Base-by-base conservation (phyloP, 1,140 invertebrate species). In the Penaeus japonicus region DNA sequence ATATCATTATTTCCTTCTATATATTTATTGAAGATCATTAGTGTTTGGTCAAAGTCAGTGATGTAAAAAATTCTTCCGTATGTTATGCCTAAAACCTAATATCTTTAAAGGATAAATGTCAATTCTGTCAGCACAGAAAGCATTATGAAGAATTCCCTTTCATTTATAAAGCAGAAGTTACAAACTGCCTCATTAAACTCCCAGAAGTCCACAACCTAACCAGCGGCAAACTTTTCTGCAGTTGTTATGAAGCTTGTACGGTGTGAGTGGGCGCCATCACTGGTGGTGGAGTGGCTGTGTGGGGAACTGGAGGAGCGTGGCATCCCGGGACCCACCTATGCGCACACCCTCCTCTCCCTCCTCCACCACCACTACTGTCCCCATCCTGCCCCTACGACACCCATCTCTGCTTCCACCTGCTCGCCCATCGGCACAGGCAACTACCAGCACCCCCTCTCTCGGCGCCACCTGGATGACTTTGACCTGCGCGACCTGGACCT, bases 231-330 rank as follows among this genome's bases (percentile, higher is more conserved):
- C 18, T 55, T 87, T 32, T 7, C 59, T 24, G 47, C 84, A 89
- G 90, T 89, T 90, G 90, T 90, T 90, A 90, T 90, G 90, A 90
- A 89, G 90, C 85, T 90, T 70, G 85, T 89, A 83, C 85, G 89
- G 88, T 90, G 90, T 85, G 84, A 90, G 86, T 90, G 88, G 88
- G 85, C 77, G 75, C 88, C 90, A 62, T 87, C 81, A 86, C 75
- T 86, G 80, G 90, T 90, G 90, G 90, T 89, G 87, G 87, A 90
- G 86, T 90, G 90, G 90, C 75, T 90, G 87, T 87, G 81, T 81
- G 82, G 90, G 85, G 90, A 89, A 85, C 70, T 90, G 80, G 90
- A 90, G 70, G 85, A 89, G 53, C 87, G 90, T 30, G 90, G 87
- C 20, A 90, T 90, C 75, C 88, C 90, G 10, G 87, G 88, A 73